A percentile compares a stretch with the other conserved stretches of the same genome.
Conservation (phyloP, 2,888 invertebrate genomes). For the Apomyelois bistriatella region DNA sequence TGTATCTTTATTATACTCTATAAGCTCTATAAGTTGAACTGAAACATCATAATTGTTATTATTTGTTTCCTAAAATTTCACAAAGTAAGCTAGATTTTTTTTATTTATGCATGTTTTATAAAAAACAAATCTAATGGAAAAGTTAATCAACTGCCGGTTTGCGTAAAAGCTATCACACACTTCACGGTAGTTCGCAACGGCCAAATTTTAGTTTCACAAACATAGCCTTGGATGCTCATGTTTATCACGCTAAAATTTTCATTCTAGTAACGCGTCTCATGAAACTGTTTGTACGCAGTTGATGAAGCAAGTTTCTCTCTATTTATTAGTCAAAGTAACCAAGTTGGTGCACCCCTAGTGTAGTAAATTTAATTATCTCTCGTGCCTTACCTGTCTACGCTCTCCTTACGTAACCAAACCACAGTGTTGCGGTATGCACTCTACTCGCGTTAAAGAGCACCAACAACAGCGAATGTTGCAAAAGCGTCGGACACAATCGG, state of each 20-base stretch:
- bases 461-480: constrained; percentile 31
- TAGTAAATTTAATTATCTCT: constrained; percentile 39
- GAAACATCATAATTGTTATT: too few relatives aligned
- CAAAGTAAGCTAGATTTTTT: too few relatives aligned
- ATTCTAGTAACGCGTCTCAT: constrained; percentile 11
- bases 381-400: constrained; percentile 17
- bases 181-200: neutral
- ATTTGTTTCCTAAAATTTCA: too few relatives aligned
- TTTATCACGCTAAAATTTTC: constrained; percentile 19
- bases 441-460: constrained; percentile 20
- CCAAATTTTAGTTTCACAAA: constrained; percentile 5
- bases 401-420: constrained; percentile 26
- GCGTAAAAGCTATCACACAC: neutral
- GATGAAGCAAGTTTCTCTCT: constrained; percentile 25
- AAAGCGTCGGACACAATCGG: constrained; percentile 29
- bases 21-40: too few relatives aligned
- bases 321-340: constrained; percentile 30
- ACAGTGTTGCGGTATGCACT: constrained; percentile 26
- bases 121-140: too few relatives aligned
- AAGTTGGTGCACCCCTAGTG: constrained; percentile 31
- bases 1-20: too few relatives aligned
- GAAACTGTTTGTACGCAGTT: constrained; percentile 19
- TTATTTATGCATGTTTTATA: too few relatives aligned
- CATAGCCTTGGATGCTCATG: neutral
- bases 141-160: neutral